Evolutionary conservation across 2,797 vertebrate species (phyloP).

Genomic region (Cichlasoma orientale): DNA sequence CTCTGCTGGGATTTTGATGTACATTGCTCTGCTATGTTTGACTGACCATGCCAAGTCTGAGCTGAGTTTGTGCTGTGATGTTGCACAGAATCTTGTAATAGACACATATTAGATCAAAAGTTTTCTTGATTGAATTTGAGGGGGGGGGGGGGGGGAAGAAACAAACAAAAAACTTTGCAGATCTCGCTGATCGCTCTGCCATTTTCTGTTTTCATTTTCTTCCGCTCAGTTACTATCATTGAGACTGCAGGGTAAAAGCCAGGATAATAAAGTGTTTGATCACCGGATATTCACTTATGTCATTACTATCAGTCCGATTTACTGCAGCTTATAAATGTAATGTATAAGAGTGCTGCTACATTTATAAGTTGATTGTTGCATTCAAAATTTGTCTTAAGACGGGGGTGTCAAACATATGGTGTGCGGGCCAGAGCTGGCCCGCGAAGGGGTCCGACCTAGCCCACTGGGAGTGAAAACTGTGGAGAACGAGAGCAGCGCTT

Average conservation of each 20-base stretch:
- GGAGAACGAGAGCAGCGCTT: background rate
- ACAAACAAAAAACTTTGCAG: constrained; percentile 6
- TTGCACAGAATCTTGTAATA: constrained; percentile 48
- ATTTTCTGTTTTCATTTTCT: constrained; percentile 34
- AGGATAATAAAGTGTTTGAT: constrained; percentile 21
- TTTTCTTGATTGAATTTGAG: constrained; percentile 44
- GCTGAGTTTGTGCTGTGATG: constrained; percentile 30
- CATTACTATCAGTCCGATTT: background rate
- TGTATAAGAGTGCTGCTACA: background rate
- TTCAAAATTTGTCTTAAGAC: background rate
- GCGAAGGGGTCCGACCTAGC: background rate
- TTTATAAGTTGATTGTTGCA: background rate
- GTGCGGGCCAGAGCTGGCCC: background rate
- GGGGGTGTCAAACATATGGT: background rate
- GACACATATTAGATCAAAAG: constrained; percentile 48
- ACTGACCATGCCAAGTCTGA: constrained; percentile 30
- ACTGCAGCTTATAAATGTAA: background rate
- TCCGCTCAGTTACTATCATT: constrained; percentile 5
- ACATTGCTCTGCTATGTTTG: constrained; percentile 21
- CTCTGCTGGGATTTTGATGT: constrained; percentile 40
- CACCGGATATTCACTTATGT: constrained; percentile 1
- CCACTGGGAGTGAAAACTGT: background rate
- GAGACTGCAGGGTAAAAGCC: constrained; percentile 8
- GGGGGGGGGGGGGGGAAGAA: too few relatives aligned
- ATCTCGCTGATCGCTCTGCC: constrained; percentile 12